Conservation (phyloP, 2,113 vertebrate genomes). For the Charina bottae region DNA sequence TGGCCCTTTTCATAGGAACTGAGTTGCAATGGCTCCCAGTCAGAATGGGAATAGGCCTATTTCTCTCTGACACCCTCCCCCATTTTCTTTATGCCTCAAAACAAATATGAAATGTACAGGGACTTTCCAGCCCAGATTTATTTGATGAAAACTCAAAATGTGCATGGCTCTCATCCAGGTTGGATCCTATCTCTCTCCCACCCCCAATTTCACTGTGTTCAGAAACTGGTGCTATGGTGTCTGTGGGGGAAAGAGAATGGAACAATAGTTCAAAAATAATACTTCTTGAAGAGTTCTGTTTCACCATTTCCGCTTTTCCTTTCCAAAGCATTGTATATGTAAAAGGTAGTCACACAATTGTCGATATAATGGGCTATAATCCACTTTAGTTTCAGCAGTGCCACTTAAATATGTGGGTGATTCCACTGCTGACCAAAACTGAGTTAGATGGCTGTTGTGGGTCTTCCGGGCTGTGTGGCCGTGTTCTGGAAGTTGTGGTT, state of each 20-base stretch:
- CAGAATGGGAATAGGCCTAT: neutral
- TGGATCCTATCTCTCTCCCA: neutral
- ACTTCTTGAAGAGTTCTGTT: constrained; percentile 14
- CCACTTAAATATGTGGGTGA: neutral
- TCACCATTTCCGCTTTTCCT: neutral
- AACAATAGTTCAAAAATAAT: neutral
- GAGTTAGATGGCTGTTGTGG: too few species aligned
- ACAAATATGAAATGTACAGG: neutral
- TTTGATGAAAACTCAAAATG: neutral
- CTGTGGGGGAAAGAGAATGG: neutral
- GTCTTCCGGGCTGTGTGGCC: too few species aligned
- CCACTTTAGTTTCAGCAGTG: neutral
- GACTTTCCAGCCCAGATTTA: neutral
- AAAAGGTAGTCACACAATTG: neutral
- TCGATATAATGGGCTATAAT: constrained; percentile 16
- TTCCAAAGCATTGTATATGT: neutral
- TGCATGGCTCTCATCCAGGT: neutral
- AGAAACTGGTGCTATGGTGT: neutral
- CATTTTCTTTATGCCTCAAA: neutral
- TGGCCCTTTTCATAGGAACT: neutral
- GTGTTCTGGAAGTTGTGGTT: too few species aligned
- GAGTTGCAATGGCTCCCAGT: neutral
- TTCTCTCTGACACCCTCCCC: neutral
- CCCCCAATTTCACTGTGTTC: neutral
- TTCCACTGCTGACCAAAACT: neutral